phyloP scores from a whole-genome alignment of 1,140 invertebrate genomes.

The Psilanteris sp. region DNA sequence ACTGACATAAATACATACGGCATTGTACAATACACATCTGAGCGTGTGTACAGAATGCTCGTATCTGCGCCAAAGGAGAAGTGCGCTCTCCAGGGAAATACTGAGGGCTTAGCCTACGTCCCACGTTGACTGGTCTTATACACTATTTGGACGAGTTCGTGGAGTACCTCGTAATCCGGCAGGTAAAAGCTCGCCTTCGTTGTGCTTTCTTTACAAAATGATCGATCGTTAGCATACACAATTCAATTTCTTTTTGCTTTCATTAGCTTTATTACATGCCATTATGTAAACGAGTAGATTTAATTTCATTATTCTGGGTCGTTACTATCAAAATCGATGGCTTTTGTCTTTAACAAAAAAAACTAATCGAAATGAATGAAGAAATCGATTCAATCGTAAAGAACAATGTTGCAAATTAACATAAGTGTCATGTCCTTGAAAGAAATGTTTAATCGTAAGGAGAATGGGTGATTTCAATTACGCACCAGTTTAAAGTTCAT shows the following conservation, averaged over 20 bases:
- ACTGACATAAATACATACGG: constrained; percentile 36
- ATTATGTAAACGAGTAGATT: too few relatives aligned
- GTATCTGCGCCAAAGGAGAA: constrained; percentile 40
- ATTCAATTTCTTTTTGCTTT: constrained; percentile 18
- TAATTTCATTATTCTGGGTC: too few relatives aligned
- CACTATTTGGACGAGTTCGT: constrained; percentile 42
- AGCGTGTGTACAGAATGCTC: constrained; percentile 21
- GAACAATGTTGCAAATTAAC: too few relatives aligned
- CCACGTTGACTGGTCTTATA: constrained; percentile 52
- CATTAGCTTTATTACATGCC: constrained; percentile 27
- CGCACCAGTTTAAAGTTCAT: too few relatives aligned
- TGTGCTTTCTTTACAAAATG: constrained; percentile 44
- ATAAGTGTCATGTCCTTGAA: too few relatives aligned
- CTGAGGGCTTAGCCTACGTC: constrained; percentile 51
- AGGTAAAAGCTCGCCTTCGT: constrained; percentile 43
- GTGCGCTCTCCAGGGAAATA: constrained; percentile 62
- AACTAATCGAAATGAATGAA: too few relatives aligned
- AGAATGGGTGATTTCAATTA: too few relatives aligned
- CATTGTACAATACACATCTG: constrained; percentile 18
- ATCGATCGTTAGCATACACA: constrained; percentile 49
- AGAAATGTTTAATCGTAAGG: too few relatives aligned
- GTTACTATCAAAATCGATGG: too few relatives aligned
- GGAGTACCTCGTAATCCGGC: constrained; percentile 43
- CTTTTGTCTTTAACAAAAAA: too few relatives aligned
- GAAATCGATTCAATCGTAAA: too few relatives aligned